Base-by-base conservation (phyloP, 2,113 vertebrate species). In the Hemibagrus wyckioides region DNA sequence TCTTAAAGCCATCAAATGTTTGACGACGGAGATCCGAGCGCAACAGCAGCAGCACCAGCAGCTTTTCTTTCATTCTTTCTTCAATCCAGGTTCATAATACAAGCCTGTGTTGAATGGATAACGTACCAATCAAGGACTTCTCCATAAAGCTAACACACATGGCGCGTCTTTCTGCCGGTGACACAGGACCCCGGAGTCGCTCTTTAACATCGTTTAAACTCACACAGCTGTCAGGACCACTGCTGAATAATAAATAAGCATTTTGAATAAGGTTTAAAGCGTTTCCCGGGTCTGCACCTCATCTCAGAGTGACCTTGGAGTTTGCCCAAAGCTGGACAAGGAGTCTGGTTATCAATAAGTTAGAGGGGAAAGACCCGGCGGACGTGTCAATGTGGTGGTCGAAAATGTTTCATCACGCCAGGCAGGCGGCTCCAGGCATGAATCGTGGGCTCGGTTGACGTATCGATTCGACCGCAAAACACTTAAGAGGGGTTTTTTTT, bases 301-400 rank as follows among this genome's bases (percentile, higher is more conserved):
- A 21, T 73, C 54, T 54, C 61, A 25, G 4, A 30, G 83, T 90
- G 87, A 91, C 90, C 89, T 90, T 89, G 87, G 44, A 80, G 61
- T 67, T 23, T 67, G 28, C 56, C 11, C 4, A 65, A 54, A 71
- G 88, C 71, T 75, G 63, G 41, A 30, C 25, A 21, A 50, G 39
- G 39, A 85, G 44, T 81, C 61, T 69, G 57, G 80, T 73, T 84
- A 89, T 91, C 87, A 85, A 89, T 91, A 90, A 88, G 83, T 76
- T 67, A 85, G 79, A 52, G n/a, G 41, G 79, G 76, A 41, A 83
- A 69, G 63, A 41, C 85, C 75, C 48, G 19, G 50, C 75, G 56
- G 56, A 85, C 39, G 41, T 82, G 85, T 84, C 88, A 63, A 85
- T 82, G 80, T 30, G 56, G 10, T 39, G 54, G 69, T 57, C 65